Base-by-base conservation (phyloP, 30 jellyfish, hydroid and myxozoan species). In the Morbakka virulenta region DNA sequence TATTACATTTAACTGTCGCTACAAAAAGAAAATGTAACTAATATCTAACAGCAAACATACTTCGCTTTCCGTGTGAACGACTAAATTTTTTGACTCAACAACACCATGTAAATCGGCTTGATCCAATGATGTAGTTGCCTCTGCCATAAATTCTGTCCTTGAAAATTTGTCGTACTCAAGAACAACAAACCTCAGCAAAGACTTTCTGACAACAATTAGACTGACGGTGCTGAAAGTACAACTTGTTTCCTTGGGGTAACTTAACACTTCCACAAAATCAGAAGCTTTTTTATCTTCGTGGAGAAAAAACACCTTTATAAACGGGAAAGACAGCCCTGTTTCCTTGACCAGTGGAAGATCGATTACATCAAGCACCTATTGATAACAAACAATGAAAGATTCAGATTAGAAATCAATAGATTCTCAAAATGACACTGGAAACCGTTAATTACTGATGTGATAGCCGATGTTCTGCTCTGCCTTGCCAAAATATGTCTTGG, bases 61-160 rank as follows among this genome's bases (percentile, higher is more conserved):
- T n/a, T n/a, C n/a, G n/a, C n/a, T n/a, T n/a, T n/a, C n/a, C n/a
- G n/a, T n/a, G n/a, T n/a, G n/a, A n/a, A n/a, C 50, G 51, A 49
- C 71, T 70, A 81, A 61, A 69, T 66, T 50, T 41, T 85, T 91
- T 3, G 95, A 57, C 50, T 84, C 94, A 26, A 52, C 87, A 36
- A 80, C 95, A 35, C 98, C 95, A 12, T 77, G 93, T 23, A 82
- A 24, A 62, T 89, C 62, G 26, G 76, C 89, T 67, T 89, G 86
- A 28, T 81, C 97, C 72, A 91, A 21, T 50, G 92, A 82, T 50
- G 79, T 4, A 26, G 64, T 51, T 28, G 80, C 82, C 13, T 91
- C 96, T 23, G 96, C 98, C n/a, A 84, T 94, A 73, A 91, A 91
- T 68, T 91, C 98, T 0, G 95, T 79, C 51, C 96, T 85, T 25